phyloP scores from a whole-genome alignment of 2,113 vertebrate species.

The Holacanthus passer region DNA sequence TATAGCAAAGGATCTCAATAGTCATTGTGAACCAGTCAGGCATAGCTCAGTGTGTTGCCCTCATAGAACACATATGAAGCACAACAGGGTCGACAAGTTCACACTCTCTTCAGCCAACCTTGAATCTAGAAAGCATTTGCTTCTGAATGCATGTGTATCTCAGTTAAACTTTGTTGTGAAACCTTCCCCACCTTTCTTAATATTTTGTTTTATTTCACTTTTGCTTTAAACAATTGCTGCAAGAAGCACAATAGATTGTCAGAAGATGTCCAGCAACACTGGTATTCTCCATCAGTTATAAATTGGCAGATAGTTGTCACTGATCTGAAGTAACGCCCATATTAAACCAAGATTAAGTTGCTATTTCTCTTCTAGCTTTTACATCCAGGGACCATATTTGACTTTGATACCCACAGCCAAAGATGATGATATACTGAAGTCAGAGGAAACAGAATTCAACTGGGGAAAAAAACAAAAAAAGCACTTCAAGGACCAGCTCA shows the following conservation, averaged over 20 bases:
- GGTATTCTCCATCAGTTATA: background rate
- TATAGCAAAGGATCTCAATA: background rate
- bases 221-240: background rate
- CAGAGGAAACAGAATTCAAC: background rate
- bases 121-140: background rate
- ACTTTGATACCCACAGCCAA: background rate
- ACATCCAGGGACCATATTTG: conserved; percentile 5
- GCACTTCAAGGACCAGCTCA: conserved; percentile 61
- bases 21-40: background rate
- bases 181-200: background rate
- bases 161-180: background rate
- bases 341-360: conserved; percentile 13
- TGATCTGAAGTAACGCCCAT: conserved; percentile 10
- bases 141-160: conserved; percentile 6
- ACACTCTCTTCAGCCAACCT: background rate
- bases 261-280: background rate
- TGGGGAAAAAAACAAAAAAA: conserved; percentile 15
- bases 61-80: background rate
- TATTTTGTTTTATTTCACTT: background rate
- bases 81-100: background rate
- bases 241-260: background rate
- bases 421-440: background rate
- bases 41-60: background rate
- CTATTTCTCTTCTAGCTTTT: conserved; percentile 13
- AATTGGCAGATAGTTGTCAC: conserved; percentile 1